Base-by-base conservation (phyloP, 2,888 invertebrate species). In the Dolichomitus sp. region DNA sequence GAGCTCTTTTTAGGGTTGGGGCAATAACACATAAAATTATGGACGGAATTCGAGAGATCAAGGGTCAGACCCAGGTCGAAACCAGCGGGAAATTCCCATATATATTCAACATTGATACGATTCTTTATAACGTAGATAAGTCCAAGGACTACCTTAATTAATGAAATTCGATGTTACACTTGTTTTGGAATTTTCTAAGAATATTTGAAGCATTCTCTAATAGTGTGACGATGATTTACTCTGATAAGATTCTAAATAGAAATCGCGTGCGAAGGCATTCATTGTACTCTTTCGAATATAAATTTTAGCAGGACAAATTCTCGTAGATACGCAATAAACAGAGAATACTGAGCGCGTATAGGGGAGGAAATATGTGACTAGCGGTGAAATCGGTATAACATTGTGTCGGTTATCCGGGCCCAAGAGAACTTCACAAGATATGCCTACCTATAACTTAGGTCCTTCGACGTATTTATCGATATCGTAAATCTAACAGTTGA, bases 401-500 rank as follows among this genome's bases (percentile, higher is more conserved):
- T 82, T 82, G 82, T 82, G 78, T 75, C 65, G 74, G 45, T 70
- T 79, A 77, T 78, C 73, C 77, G 81, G 59, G 27, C 19, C 30
- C 52, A 45, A 57, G 72, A 79, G 79, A 83, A 79, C 65, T 75
- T 57, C 42, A 61, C 70, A 45, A 69, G 68, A 78, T 79, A 79
- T 61, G 65, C 19, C 23, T 65, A 70, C 65, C 82, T 80, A 83
- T 83, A 83, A 83, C 75, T 83, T 83, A 79, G 72, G 70, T 72
- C 50, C 83, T 83, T 76, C 79, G 83, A 83, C 83, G 83, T 83
- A 76, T 84, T 84, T 84, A 84, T 84, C 84, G 83, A 80, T 84
- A 84, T 84, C 83, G 83, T 84, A 84, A 84, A 84, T 84, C 84
- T 84, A 77, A 63, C 79, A 37, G 83, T 83, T 83, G 80, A 83